Base-by-base conservation (phyloP, 2,888 invertebrate species). In the Prosapia bicincta region DNA sequence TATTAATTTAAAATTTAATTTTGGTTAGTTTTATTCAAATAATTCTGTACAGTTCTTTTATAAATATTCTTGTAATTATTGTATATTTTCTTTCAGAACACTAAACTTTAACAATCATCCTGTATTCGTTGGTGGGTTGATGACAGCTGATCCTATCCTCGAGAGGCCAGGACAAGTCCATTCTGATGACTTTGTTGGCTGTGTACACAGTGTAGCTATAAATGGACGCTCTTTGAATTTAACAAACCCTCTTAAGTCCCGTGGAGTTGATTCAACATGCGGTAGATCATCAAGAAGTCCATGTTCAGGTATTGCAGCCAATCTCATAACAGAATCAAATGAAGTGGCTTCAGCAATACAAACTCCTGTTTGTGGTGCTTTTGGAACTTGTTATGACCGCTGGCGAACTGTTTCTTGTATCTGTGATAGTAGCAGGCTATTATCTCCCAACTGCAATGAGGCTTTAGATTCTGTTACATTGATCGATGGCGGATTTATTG, bases 111-210 rank as follows among this genome's bases (percentile, higher is more conserved):
- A 96, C 86, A 94, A 94, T 81, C 93, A 96, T 82, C 93, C 93
- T 0, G 85, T 98, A 76, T 88, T 93, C 68, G 88, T 98, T 79
- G 97, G 97, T 25, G 98, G 98, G 7, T 86, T 98, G 38, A 88
- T 90, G 68, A 91, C 91, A 80, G 94, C 96, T 0, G 95, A 95
- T 85, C 94, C 96, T 15, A 91, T 97, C 0, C 85, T 97, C 26
- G 95, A 96, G 84, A 89, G 96, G 67, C 95, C 95, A 0, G 96
- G 95, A 0, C 97, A 97, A 85, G 90, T 98, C 54, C 93, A 93
- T 82, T 92, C 96, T 0, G 97, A 97, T 83, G 97, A 98, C 84
- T 91, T 98, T 77, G 92, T 97, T 20, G 98, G 98, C 5, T 98
- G 98, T 83, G 90, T 98, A 80, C 96, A 97, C 83, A 95, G 95